Evolutionary conservation across 2,113 vertebrate genomes (phyloP).

Genomic region (Catharus bicknelli): DNA sequence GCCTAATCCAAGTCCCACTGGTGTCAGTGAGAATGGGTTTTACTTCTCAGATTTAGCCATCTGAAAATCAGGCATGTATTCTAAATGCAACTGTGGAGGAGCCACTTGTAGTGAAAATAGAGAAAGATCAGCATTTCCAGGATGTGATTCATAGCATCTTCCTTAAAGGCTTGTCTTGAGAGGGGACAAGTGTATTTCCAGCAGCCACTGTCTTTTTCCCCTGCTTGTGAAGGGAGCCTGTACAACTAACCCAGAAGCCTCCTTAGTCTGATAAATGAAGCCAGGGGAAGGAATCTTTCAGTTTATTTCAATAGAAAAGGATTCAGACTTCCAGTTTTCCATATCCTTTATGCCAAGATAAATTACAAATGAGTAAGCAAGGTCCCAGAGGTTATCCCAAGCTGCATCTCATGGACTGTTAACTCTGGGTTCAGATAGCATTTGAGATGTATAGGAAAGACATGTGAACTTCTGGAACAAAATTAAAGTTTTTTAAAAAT

Average conservation of each 20-base stretch:
- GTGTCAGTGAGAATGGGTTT: neutral
- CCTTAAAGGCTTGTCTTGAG: neutral
- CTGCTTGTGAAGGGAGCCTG: neutral
- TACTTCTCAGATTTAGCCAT: conserved; percentile 24
- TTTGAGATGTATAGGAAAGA: neutral
- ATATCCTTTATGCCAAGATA: neutral
- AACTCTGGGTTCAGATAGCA: neutral
- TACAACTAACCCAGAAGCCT: neutral
- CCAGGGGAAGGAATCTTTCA: neutral
- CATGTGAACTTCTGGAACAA: neutral
- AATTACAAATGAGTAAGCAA: neutral
- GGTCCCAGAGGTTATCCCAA: neutral
- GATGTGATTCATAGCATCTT: conserved; percentile 4
- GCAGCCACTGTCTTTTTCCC: neutral
- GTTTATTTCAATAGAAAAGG: neutral
- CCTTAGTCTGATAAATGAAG: neutral
- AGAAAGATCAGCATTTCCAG: conserved; percentile 12
- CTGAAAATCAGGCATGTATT: conserved; percentile 6
- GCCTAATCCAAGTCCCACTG: neutral
- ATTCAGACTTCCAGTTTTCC: neutral
- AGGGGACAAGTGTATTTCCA: neutral
- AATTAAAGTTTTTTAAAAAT: neutral
- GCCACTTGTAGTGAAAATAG: neutral
- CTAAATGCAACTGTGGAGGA: neutral
- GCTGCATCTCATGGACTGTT: neutral